A percentile compares a stretch with the other conserved stretches of the same genome.
Evolutionary conservation across 2,888 invertebrate genomes (phyloP).

Genomic region (Tetheella fluctuosa): DNA sequence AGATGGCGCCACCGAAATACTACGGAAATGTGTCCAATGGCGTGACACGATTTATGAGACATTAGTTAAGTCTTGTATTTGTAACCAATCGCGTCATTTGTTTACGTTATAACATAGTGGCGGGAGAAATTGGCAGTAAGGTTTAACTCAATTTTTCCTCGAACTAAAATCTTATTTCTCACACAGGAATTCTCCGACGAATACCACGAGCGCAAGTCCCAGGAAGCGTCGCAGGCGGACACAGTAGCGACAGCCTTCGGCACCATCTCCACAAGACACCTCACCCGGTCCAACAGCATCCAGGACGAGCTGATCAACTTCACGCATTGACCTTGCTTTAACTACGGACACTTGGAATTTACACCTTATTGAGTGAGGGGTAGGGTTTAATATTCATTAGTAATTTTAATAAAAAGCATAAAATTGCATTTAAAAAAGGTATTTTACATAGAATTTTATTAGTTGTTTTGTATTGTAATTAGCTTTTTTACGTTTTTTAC

Average conservation of each 20-base stretch:
- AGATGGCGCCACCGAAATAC: too few relatives aligned
- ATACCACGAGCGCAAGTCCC: constrained; percentile 89
- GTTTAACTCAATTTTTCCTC: too few relatives aligned
- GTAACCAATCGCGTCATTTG: too few relatives aligned
- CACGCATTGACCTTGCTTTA: constrained; percentile 43
- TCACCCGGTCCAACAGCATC: constrained; percentile 91
- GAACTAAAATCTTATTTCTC: too few relatives aligned
- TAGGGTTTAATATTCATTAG: background rate
- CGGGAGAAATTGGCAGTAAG: too few relatives aligned
- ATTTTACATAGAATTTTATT: background rate
- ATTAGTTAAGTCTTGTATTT: too few relatives aligned
- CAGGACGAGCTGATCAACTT: constrained; percentile 88
- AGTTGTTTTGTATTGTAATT: background rate
- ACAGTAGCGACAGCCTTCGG: constrained; percentile 84
- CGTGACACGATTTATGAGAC: too few relatives aligned
- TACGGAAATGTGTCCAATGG: too few relatives aligned
- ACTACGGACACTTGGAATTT: background rate
- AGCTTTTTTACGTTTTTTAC: background rate
- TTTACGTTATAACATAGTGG: too few relatives aligned
- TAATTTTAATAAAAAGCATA: background rate
- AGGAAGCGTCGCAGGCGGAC: constrained; percentile 84
- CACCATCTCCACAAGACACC: constrained; percentile 80
- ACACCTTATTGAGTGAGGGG: background rate
- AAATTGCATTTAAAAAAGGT: background rate
- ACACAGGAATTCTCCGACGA: constrained; percentile 89